A percentile compares a stretch with the other conserved stretches of the same genome.
phyloP scores from a whole-genome alignment of 2,888 invertebrate genomes.

The Tenthredo notha region DNA sequence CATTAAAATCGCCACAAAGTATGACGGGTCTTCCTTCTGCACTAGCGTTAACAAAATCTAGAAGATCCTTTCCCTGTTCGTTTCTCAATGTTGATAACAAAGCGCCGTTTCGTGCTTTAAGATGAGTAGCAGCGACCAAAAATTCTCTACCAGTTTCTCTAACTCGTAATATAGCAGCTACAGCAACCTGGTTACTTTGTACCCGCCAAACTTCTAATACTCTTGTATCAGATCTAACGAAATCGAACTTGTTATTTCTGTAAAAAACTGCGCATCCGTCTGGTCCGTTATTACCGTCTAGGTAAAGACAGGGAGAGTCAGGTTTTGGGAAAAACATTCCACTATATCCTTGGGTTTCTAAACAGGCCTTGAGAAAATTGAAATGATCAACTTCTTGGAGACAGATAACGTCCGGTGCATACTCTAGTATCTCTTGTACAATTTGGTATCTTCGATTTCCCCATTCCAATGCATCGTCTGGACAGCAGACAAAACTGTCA shows the following conservation, averaged over 20 bases:
- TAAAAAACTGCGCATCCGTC: conserved; percentile 90
- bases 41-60: conserved; percentile 80
- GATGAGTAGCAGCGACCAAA: conserved; percentile 86
- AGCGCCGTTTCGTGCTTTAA: conserved; percentile 87
- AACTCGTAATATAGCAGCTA: conserved; percentile 81
- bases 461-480: conserved; percentile 86
- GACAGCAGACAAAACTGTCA: conserved; percentile 87
- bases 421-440: conserved; percentile 85
- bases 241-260: conserved; percentile 82
- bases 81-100: conserved; percentile 84
- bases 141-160: conserved; percentile 82
- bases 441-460: conserved; percentile 84
- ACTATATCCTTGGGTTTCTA: conserved; percentile 83
- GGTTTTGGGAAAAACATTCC: conserved; percentile 89
- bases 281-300: conserved; percentile 86
- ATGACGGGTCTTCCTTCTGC: conserved; percentile 81
- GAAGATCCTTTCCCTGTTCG: conserved; percentile 86
- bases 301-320: conserved; percentile 88
- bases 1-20: conserved; percentile 89
- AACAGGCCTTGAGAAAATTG: conserved; percentile 83
- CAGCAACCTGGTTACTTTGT: conserved; percentile 85
- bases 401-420: conserved; percentile 86
- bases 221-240: conserved; percentile 81
- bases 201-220: conserved; percentile 87
- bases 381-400: conserved; percentile 89